Base-by-base conservation (phyloP, 2,888 invertebrate genomes). In the Allophyes oxyacanthae region DNA sequence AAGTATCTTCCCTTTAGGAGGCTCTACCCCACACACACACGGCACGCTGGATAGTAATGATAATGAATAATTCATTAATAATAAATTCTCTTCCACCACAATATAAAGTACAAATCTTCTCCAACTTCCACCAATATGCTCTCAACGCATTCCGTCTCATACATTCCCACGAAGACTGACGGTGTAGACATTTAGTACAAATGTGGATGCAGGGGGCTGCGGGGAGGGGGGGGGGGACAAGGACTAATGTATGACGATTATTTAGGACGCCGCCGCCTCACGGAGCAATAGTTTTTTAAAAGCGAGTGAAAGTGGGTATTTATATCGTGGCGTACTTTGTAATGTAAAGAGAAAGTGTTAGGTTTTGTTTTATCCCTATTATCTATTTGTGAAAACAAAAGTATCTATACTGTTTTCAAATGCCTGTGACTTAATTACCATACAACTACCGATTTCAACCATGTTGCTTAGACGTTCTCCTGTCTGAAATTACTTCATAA, bases 191-290 rank as follows among this genome's bases (percentile, higher is more conserved):
- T 66, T 63, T 55, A 44, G 58, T 66, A 37, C 52, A 58, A 69
- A 63, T 67, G 72, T 67, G 68, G 50, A 54, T 33, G 36, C 38
- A 33, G 46, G 36, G 15, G 34, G 42, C n/a, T n/a, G 14, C 6
- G 11, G 6, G 25, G 4, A 4, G 28, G 6, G 33, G 13, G 11
- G 5, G 26, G 40, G 40, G 26, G 42, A 43, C 60, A 60, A 43
- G 64, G 74, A 72, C 54, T 74, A 66, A 72, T 72, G 67, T 51
- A 41, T 55, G 60, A 55, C 74, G 63, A 72, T 72, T 73, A 72
- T 66, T 72, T 74, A 72, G 66, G 57, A 67, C 56, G 60, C 63
- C 60, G 20, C 20, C 20, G 20, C 56, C 11, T 58, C 44, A 66
- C 34, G 40, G 11, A 73, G 38, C 37, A 64, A 61, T 70, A 66